phyloP scores from a whole-genome alignment of 1,140 invertebrate species.

The Caenorhabditis briggsae region DNA sequence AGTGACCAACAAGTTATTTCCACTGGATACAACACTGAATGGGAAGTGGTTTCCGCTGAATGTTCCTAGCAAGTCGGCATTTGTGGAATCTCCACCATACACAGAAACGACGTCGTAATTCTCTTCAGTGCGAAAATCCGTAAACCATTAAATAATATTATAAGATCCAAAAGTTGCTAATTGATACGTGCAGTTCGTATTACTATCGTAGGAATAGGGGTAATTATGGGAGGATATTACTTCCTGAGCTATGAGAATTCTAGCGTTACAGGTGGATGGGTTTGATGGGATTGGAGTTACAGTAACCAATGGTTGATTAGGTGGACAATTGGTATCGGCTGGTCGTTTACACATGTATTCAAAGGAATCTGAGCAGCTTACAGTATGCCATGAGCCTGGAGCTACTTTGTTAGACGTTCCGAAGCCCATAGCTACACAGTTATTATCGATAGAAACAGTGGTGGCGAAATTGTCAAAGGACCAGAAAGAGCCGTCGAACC shows the following conservation, averaged over 20 bases:
- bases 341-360: not conserved
- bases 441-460: not conserved
- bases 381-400: not conserved
- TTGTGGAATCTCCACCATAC: not conserved
- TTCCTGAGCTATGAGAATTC: not conserved
- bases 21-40: constrained; percentile 4
- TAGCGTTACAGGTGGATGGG: not conserved
- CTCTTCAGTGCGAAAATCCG: not conserved
- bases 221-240: not conserved
- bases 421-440: not conserved
- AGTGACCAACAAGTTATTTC: not conserved
- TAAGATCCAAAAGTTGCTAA: not conserved
- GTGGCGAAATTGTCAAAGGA: not conserved
- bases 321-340: not conserved
- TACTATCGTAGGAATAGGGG: not conserved
- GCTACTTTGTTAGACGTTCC: not conserved
- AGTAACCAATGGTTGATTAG: too few relatives aligned
- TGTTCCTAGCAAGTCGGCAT: not conserved
- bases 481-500: not conserved
- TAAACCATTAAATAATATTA: not conserved
- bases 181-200: not conserved
- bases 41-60: not conserved
- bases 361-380: not conserved
- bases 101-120: not conserved
- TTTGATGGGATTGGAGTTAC: too few relatives aligned